Conservation (phyloP, 2,888 invertebrate species). For the Acanthoscelides obtectus region DNA sequence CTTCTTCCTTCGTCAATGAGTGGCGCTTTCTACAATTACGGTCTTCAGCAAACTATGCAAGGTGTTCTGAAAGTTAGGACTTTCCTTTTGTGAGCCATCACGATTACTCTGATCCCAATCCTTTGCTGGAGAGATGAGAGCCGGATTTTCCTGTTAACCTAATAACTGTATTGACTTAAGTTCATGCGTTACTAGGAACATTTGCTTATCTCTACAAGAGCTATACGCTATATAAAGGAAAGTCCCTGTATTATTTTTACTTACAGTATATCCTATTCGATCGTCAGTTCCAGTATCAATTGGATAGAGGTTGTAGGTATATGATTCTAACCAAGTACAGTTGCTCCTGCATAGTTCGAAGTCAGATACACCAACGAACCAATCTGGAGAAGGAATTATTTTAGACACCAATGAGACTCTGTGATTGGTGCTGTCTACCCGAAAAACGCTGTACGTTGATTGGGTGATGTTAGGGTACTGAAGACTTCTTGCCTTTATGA, state of each 20-base stretch:
- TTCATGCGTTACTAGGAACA: no score
- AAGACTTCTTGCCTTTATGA: slow-evolving; percentile 88
- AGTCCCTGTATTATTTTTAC: no score
- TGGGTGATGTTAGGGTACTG: slow-evolving; percentile 81
- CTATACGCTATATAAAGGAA: no score
- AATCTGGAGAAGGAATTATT: slow-evolving; percentile 94
- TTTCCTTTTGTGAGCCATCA: no score
- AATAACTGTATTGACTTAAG: no score
- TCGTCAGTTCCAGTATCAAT: slow-evolving; percentile 93
- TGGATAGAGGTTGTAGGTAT: slow-evolving; percentile 80
- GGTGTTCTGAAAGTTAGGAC: no score
- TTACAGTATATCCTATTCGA: slow-evolving; percentile 75
- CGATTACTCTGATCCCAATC: no score
- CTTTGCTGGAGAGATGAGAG: no score
- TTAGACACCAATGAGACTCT: slow-evolving; percentile 88
- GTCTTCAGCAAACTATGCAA: no score
- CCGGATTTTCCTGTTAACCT: no score
- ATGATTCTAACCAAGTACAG: slow-evolving; percentile 80
- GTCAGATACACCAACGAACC: slow-evolving; percentile 89
- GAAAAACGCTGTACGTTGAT: slow-evolving; percentile 76
- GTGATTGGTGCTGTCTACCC: slow-evolving; percentile 85
- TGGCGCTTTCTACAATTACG: no score
- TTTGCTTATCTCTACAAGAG: no score
- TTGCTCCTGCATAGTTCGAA: slow-evolving; percentile 82
- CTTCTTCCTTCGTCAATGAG: not conserved